Evolutionary conservation across 2,797 vertebrate genomes (phyloP), one percentile per base, ranked within the genome.

Genomic region (Galaxias olidus): DNA sequence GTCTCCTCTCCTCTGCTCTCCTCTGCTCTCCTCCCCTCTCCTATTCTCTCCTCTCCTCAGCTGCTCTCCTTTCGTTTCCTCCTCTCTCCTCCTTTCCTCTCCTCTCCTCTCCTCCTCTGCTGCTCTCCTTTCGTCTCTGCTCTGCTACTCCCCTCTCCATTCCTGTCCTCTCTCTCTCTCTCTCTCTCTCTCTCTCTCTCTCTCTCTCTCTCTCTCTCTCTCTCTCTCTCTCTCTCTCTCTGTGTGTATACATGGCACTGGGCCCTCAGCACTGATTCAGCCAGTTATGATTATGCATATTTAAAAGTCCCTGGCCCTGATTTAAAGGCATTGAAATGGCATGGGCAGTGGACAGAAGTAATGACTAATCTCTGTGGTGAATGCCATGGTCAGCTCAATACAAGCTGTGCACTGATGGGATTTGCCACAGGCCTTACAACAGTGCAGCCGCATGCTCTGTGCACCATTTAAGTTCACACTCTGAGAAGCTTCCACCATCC

Each of bases 241-340:
- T 69, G 79, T 53, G 19, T 4, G 10, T 65, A 19, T 42, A 51
- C 46, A 50, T 46, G 59, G 13, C 65, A 18, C 45, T 17, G 47
- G 59, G 68, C 70, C 63, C 53, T 64, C 43, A 73, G 51, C 76
- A 73, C 81, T 85, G 81, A 83, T 76, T 84, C 80, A 81, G 78
- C 80, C 68, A 0, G 3, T 80, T 81, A 63, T 76, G 65, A 78
- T 77, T 81, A 68, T 71, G 72, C 63, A 68, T 72, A 62, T 76
- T 75, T 75, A 59, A 73, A 60, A 74, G 74, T 80, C 78, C 56
- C 63, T 20, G 0, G 53, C 56, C 61, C 63, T 66, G 72, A 78
- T 87, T 83, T 66, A 63, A 75, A 83, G 72, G 70, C 68, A 77
- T 76, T 82, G 64, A 78, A 86, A 85, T 61, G 73, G 76, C 70